phyloP scores from a whole-genome alignment of 2,113 vertebrate genomes.

The Willisornis vidua region DNA sequence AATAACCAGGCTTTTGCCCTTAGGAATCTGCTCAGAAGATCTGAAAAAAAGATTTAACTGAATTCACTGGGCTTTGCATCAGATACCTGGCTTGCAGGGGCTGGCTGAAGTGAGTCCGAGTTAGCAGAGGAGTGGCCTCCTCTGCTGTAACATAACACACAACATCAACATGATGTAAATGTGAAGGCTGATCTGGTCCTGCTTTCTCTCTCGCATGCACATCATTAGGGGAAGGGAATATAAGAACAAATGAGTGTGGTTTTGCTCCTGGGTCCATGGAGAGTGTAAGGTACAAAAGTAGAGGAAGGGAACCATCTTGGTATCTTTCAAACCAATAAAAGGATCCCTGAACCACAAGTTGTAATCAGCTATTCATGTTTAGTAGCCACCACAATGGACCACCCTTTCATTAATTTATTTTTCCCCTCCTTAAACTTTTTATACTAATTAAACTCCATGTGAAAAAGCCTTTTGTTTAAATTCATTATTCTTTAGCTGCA shows the following conservation, averaged over 20 bases:
- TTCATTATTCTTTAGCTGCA: not conserved
- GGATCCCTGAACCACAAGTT: not conserved
- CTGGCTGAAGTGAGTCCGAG: not conserved
- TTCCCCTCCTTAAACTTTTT: not conserved
- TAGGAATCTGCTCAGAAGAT: not conserved
- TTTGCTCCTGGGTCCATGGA: not conserved
- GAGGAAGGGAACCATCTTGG: not conserved
- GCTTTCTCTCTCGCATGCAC: not conserved
- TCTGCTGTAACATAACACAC: not conserved
- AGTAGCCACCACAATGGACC: not conserved
- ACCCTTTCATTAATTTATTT: not conserved
- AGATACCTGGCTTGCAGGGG: not conserved
- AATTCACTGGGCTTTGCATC: not conserved
- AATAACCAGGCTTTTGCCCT: not conserved
- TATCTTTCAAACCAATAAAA: not conserved
- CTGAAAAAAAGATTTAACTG: not conserved
- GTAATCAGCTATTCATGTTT: not conserved
- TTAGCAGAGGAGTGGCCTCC: not conserved
- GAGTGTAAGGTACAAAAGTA: not conserved
- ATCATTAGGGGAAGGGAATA: not conserved
- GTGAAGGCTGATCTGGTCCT: not conserved
- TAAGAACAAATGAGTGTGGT: not conserved
- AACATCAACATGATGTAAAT: not conserved
- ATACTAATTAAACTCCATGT: not conserved
- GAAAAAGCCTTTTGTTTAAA: not conserved